phyloP scores from a whole-genome alignment of 2,888 invertebrate genomes.

The Hydriomena furcata region DNA sequence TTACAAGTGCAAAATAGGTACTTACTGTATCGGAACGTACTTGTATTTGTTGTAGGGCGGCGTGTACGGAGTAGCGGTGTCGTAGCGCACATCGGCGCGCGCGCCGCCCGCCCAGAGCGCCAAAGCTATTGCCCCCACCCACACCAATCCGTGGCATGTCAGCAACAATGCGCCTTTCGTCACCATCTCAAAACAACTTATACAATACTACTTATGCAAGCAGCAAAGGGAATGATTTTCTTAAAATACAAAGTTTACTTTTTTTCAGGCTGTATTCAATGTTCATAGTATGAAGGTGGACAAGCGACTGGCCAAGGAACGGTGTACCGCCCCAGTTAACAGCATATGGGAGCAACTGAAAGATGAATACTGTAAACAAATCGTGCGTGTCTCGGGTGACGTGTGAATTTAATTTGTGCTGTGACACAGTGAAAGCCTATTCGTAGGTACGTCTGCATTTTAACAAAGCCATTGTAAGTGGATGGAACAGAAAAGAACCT shows the following conservation, averaged over 20 bases:
- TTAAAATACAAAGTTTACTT: conserved; percentile 13
- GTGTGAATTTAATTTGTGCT: conserved; percentile 74
- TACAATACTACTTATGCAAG: conserved; percentile 7
- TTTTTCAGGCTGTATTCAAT: conserved; percentile 31
- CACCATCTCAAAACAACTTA: conserved; percentile 47
- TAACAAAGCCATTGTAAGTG: not conserved
- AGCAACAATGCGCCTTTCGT: conserved; percentile 53
- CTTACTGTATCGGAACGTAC: conserved; percentile 74
- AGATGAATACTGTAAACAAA: conserved; percentile 72
- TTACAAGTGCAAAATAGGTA: conserved; percentile 30
- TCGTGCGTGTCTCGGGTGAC: conserved; percentile 55
- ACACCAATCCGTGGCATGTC: conserved; percentile 62
- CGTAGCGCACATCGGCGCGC: conserved; percentile 60
- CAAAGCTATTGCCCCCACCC: conserved; percentile 54
- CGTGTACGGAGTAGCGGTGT: conserved; percentile 71
- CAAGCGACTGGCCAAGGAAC: conserved; percentile 60
- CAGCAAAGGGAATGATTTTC: not conserved
- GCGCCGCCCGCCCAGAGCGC: conserved; percentile 68
- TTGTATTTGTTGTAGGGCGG: conserved; percentile 63
- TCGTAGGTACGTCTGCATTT: no score
- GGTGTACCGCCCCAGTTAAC: conserved; percentile 64
- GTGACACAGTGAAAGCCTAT: conserved; percentile 51
- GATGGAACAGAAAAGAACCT: no score
- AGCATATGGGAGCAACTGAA: conserved; percentile 59
- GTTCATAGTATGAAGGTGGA: conserved; percentile 53